phyloP scores from a whole-genome alignment of 2,797 vertebrate genomes.

The Gymnodraco acuticeps region DNA sequence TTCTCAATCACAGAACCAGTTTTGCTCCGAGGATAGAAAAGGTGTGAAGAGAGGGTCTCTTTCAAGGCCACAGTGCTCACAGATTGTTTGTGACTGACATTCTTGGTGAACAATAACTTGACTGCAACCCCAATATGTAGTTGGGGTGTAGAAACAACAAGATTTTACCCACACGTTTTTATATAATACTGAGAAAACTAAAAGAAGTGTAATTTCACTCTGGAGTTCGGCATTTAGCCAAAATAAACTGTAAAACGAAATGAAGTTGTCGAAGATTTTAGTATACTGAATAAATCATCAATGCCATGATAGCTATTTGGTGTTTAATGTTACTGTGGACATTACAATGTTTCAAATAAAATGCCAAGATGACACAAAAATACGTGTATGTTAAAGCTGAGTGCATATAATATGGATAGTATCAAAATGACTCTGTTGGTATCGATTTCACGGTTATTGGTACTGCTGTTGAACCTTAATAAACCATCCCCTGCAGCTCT shows the following conservation, averaged over 20 bases:
- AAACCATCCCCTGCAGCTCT: background rate
- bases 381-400: too few species aligned
- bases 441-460: too few species aligned
- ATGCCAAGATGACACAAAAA: too few species aligned
- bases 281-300: background rate
- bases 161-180: conserved; percentile 4
- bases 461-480: too few species aligned
- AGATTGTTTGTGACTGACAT: conserved; percentile 30
- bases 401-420: too few species aligned
- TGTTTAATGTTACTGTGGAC: background rate
- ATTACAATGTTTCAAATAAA: background rate
- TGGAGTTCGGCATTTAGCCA: background rate
- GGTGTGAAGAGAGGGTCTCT: conserved; percentile 40
- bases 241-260: background rate
- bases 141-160: background rate
- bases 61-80: conserved; percentile 18
- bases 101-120: conserved; percentile 7
- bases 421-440: too few species aligned
- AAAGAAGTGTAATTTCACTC: background rate
- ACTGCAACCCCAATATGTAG: background rate
- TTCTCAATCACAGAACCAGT: conserved; percentile 59
- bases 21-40: conserved; percentile 43
- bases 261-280: background rate
- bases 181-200: background rate
- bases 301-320: background rate